Percentiles rank a stretch among this genome's conserved stretches.
phyloP scores from a whole-genome alignment of 2,888 invertebrate genomes.

The Megamerina dolium region DNA sequence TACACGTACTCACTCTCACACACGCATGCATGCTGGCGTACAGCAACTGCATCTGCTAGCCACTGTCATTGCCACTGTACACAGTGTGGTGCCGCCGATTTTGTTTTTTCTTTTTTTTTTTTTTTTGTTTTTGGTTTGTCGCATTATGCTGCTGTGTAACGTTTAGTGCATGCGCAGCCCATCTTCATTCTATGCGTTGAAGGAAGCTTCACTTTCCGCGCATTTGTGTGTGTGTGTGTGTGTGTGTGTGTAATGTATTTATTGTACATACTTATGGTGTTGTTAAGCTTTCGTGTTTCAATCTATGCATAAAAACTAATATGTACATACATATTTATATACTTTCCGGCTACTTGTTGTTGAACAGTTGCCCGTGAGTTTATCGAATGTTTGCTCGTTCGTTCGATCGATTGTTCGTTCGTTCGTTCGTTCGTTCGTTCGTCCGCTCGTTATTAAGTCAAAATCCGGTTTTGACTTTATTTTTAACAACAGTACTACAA shows the following conservation, averaged over 20 bases:
- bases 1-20: too few species aligned
- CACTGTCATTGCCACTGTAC: slow-evolving; percentile 50
- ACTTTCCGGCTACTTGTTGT: too few species aligned
- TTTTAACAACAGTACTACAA: background rate
- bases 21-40: too few species aligned
- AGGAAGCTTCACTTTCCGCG: background rate
- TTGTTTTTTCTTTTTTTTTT: background rate
- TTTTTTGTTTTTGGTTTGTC: background rate
- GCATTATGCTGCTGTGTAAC: too few species aligned
- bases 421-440: slow-evolving; percentile 14
- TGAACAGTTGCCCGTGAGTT: too few species aligned
- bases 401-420: too few species aligned
- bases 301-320: too few species aligned
- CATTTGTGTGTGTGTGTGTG: background rate
- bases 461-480: background rate
- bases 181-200: background rate
- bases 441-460: background rate
- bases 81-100: slow-evolving; percentile 46
- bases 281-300: too few species aligned
- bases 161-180: background rate
- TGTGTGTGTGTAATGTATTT: background rate
- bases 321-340: too few species aligned
- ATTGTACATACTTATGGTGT: too few species aligned
- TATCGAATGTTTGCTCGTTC: too few species aligned
- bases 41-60: slow-evolving; percentile 48